These are phyloP conservation scores for Formica aserva DNA, from an alignment of 2,888 invertebrate genomes.

Conservation along the genomic window DNA sequence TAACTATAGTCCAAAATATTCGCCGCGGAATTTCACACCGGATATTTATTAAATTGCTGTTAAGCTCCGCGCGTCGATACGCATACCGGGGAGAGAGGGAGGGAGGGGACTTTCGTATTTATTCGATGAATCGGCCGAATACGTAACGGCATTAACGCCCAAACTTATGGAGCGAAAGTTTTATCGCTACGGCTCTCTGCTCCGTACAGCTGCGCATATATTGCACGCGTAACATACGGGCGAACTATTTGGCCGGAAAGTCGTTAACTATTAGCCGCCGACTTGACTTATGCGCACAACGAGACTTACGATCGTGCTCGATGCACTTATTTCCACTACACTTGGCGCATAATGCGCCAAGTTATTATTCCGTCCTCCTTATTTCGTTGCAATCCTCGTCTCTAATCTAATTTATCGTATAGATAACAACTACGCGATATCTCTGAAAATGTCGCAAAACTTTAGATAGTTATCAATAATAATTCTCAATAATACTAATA, in stretches of 20 bases:
- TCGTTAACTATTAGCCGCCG: constrained; percentile 54
- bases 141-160: constrained; percentile 77
- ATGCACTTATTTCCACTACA: constrained; percentile 40
- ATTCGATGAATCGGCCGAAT: constrained; percentile 72
- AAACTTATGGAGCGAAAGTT: constrained; percentile 77
- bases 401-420: neutral
- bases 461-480: neutral
- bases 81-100: neutral
- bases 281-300: constrained; percentile 44
- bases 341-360: constrained; percentile 12
- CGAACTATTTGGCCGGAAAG: constrained; percentile 54
- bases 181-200: constrained; percentile 63
- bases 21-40: constrained; percentile 40
- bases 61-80: constrained; percentile 43
- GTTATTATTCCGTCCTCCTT: constrained; percentile 1
- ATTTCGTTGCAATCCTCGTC: neutral
- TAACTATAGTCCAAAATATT: constrained; percentile 31
- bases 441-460: neutral
- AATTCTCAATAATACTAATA: neutral
- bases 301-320: constrained; percentile 38
- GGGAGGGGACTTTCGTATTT: constrained; percentile 51
- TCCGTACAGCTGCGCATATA: constrained; percentile 60
- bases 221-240: constrained; percentile 54
- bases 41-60: constrained; percentile 63
- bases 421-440: neutral